Conservation (phyloP, 2,888 invertebrate genomes). For the Rapana venosa region DNA sequence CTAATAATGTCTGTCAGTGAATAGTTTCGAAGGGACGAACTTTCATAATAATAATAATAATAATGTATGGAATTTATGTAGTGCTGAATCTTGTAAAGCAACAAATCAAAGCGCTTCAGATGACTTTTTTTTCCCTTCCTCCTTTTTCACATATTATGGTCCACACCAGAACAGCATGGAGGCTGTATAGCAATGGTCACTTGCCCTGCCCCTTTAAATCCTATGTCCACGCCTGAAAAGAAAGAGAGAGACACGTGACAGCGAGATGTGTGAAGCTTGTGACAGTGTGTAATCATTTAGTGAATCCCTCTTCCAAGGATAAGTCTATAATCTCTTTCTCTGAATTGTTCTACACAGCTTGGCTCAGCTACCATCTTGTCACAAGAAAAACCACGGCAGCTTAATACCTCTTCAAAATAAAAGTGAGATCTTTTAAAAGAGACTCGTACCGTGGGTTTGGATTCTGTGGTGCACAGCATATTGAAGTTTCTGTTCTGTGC, state of each 20-base stretch:
- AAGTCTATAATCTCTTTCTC: neutral
- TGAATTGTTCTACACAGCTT: neutral
- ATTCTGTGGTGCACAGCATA: constrained; percentile 13
- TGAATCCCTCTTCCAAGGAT: neutral
- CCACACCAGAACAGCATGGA: too few relatives aligned
- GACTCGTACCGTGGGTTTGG: neutral
- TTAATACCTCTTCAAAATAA: constrained; percentile 36
- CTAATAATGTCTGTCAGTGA: too few relatives aligned
- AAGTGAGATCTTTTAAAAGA: neutral
- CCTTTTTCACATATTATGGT: too few relatives aligned
- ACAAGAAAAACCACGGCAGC: constrained; percentile 4
- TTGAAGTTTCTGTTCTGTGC: neutral
- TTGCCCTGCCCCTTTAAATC: neutral
- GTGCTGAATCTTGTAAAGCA: too few relatives aligned
- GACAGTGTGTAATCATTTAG: constrained; percentile 22
- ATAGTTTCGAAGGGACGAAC: too few relatives aligned
- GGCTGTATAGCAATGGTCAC: too few relatives aligned
- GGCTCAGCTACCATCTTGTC: neutral
- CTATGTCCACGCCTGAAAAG: constrained; percentile 22
- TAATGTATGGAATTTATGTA: too few relatives aligned
- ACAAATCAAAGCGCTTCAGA: too few relatives aligned
- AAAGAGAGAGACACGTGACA: neutral
- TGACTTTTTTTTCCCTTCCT: too few relatives aligned
- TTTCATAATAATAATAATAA: too few relatives aligned
- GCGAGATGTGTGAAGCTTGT: neutral